Conservation (phyloP, 1,140 invertebrate genomes). For the Drosophila eugracilis region DNA sequence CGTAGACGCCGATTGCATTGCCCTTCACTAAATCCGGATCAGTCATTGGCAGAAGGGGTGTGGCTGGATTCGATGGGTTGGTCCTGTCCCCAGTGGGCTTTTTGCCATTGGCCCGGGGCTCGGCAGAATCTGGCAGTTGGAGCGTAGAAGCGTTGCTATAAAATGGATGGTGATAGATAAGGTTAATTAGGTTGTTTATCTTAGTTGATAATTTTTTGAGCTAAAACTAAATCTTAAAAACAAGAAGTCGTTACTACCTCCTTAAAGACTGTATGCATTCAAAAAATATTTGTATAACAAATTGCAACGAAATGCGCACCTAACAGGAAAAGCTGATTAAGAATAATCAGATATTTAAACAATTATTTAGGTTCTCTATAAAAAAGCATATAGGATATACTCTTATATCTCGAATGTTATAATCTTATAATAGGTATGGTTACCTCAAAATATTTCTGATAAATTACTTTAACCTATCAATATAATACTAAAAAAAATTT, state of each 20-base stretch:
- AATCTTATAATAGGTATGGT: too few relatives aligned
- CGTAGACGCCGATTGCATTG: conserved; percentile 36
- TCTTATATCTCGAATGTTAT: too few relatives aligned
- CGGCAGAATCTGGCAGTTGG: conserved; percentile 50
- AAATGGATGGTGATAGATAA: conserved; percentile 2
- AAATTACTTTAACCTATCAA: too few relatives aligned
- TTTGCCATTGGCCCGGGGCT: conserved; percentile 54
- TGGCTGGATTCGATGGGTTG: conserved; percentile 42
- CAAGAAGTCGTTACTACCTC: too few relatives aligned
- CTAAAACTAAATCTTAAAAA: too few relatives aligned
- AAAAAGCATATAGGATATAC: too few relatives aligned
- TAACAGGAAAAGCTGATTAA: background rate
- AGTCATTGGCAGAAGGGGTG: conserved; percentile 74
- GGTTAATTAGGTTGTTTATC: background rate
- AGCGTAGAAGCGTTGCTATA: conserved; percentile 59
- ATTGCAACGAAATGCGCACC: too few relatives aligned
- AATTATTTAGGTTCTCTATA: too few relatives aligned
- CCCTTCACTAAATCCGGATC: conserved; percentile 27
- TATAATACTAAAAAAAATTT: too few relatives aligned
- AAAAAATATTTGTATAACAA: background rate
- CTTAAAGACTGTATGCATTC: too few relatives aligned
- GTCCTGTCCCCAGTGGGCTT: conserved; percentile 30
- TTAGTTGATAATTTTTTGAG: background rate
- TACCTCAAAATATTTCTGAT: too few relatives aligned
- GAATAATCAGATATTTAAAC: too few relatives aligned